Evolutionary conservation across 2,797 vertebrate genomes (phyloP), one percentile per base, ranked within the genome.

Genomic region (Amblyraja radiata): DNA sequence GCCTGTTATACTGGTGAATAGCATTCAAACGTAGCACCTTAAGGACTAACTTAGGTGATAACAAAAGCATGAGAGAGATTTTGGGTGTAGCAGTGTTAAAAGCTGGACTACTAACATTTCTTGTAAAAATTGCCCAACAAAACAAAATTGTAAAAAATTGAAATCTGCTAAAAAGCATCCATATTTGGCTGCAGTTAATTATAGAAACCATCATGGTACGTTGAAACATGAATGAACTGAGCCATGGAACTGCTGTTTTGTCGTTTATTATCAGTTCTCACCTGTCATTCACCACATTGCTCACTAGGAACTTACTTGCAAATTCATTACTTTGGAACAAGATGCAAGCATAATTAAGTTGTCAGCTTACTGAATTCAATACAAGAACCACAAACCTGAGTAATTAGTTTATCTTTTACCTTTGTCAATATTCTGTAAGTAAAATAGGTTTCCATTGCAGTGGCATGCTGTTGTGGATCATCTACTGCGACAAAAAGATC

Each of bases 381-480:
- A 76, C 13, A 21, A n/a, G n/a, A 88, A 93, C n/a, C 28, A 14
- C 58, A 68, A 80, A 68, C 32, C 80, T 36, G 3, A 36, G 4
- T 46, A 54, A 46, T 73, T 32, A 28, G 28, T 23, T 28, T 36
- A 65, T 11, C 16, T 23, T 95, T 94, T 95, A 99, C 99, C 97
- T 98, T 98, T 93, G 98, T 99, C 93, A 96, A 90, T 54, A 99
- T 97, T 94, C 98, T 97, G 94, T 99, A 99, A 6, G 97, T 97
- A 94, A 99, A 97, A 94, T 98, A 99, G 4, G 98, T 99, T 96
- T 99, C 99, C 16, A 99, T 97, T 94, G 98, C 96, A 8, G 98
- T 98, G 93, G 99, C 96, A 0, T 98, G 97, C 95, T 98, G 99
- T 96, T 99, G 98, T 0, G 99, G 98, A 79, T 98, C 97, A 94